phyloP scores from a whole-genome alignment of 2,797 vertebrate genomes.

The Perodicticus potto region DNA sequence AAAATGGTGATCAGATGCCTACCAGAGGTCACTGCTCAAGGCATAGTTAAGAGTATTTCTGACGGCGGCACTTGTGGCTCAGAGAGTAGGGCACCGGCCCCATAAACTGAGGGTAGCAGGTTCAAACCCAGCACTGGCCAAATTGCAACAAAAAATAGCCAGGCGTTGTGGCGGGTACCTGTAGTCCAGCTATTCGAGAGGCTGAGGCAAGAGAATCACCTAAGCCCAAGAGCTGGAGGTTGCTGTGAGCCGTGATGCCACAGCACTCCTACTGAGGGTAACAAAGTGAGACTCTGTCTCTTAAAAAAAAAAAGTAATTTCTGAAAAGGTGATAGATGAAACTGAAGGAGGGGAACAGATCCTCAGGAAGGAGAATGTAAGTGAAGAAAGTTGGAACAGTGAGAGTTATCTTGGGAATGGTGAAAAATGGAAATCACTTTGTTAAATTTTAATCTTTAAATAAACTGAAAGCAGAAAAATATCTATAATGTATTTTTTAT shows the following conservation, averaged over 20 bases:
- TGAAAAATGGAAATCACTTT: slow-evolving; percentile 59
- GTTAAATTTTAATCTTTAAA: background rate
- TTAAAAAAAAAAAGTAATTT: background rate
- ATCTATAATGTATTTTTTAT: background rate
- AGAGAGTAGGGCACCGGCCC: no score
- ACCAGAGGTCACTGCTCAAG: background rate
- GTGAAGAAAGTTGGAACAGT: background rate
- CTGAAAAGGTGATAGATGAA: background rate
- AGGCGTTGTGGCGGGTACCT: no score
- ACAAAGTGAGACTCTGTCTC: no score
- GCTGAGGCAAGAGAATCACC: no score
- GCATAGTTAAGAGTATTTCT: background rate
- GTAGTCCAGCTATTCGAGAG: no score
- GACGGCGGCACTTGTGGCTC: no score
- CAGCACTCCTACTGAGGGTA: no score
- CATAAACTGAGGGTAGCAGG: no score
- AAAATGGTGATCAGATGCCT: background rate
- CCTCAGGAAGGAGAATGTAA: background rate
- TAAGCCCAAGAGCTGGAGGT: no score
- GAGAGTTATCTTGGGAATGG: background rate
- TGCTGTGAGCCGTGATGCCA: no score
- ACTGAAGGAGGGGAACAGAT: background rate
- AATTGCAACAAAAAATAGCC: no score
- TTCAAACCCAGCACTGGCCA: no score
- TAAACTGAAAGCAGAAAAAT: slow-evolving; percentile 11